Evolutionary conservation across 2,888 invertebrate genomes (phyloP).

Genomic region (Magallana nippona): DNA sequence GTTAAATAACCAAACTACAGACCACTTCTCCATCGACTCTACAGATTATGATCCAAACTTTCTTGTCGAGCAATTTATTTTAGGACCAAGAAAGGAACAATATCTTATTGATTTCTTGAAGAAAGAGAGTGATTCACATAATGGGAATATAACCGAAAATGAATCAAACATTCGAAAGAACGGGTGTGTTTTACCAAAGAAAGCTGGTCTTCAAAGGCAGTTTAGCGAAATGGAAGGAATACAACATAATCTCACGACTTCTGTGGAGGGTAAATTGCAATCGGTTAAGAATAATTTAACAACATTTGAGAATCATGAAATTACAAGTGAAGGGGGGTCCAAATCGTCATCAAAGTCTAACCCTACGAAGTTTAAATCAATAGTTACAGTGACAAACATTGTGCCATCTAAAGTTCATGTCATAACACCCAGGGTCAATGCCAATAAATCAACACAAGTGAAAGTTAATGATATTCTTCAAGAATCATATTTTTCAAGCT

Average conservation of each 20-base stretch:
- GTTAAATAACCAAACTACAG: conserved; percentile 32
- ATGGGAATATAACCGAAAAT: background rate
- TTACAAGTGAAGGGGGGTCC: background rate
- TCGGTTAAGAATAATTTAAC: background rate
- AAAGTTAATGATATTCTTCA: conserved; percentile 34
- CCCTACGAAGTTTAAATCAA: background rate
- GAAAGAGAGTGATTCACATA: background rate
- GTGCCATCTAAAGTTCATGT: conserved; percentile 43
- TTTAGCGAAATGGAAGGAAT: background rate
- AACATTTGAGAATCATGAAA: background rate
- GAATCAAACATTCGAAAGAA: background rate
- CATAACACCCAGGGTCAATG: conserved; percentile 54
- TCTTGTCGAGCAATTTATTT: conserved; percentile 6
- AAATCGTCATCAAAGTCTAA: background rate
- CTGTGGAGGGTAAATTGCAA: background rate
- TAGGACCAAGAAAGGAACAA: background rate
- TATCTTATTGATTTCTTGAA: background rate
- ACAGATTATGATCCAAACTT: conserved; percentile 10
- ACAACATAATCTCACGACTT: background rate
- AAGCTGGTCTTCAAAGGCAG: conserved; percentile 10
- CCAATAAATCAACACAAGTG: conserved; percentile 51
- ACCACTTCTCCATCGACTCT: conserved; percentile 23
- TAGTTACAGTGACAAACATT: background rate
- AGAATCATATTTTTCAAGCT: conserved; percentile 1
- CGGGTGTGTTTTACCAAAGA: background rate